Conservation (phyloP, 2,113 vertebrate species). For the Uropsilus gracilis region DNA sequence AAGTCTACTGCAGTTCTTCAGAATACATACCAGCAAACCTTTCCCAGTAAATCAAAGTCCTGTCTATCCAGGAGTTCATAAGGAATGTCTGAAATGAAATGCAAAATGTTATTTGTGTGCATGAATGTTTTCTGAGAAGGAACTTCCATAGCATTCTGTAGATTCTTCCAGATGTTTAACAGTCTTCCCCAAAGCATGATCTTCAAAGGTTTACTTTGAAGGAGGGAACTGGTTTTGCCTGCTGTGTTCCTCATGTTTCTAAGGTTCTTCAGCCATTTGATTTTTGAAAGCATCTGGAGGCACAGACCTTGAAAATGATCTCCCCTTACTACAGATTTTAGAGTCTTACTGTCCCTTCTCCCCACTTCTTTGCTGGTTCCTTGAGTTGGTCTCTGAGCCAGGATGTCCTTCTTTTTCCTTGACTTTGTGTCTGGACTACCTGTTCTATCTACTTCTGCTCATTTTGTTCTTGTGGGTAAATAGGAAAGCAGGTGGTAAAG, state of each 20-base stretch:
- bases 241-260: background rate
- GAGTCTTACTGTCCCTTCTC: background rate
- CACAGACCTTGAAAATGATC: background rate
- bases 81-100: background rate
- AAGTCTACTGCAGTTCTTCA: background rate
- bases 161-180: background rate
- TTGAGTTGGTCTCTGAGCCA: background rate
- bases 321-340: background rate
- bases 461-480: background rate
- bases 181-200: background rate
- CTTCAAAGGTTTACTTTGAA: background rate
- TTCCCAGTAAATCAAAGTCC: background rate
- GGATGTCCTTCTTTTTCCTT: background rate
- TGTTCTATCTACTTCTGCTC: background rate
- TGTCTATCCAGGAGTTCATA: background rate
- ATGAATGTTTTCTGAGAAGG: background rate
- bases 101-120: background rate
- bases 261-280: background rate
- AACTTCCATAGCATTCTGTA: background rate
- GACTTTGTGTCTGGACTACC: too few species aligned
- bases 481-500: background rate
- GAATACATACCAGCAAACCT: background rate
- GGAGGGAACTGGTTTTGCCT: background rate
- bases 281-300: background rate
- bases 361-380: background rate